These are phyloP conservation scores for Rapana venosa DNA, from an alignment of 2,888 invertebrate genomes.

Conservation along the genomic window DNA sequence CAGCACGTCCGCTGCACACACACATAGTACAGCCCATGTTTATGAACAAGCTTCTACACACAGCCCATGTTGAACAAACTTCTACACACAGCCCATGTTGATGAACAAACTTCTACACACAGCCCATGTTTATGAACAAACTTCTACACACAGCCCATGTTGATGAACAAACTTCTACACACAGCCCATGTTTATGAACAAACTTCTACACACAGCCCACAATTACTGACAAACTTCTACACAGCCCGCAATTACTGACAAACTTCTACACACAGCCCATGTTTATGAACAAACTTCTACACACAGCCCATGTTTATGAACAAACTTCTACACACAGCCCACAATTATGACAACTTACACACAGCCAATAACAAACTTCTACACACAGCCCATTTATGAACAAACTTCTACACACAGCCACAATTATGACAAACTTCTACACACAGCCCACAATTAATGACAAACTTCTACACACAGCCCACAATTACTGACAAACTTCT, in stretches of 20 bases:
- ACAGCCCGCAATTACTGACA: no score
- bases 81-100: no score
- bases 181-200: not conserved
- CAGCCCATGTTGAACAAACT: no score
- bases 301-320: no score
- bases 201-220: not conserved
- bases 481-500: no score
- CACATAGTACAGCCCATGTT: no score
- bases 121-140: no score
- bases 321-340: no score
- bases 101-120: not conserved
- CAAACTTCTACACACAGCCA: not conserved
- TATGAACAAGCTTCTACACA: not conserved
- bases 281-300: no score
- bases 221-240: not conserved
- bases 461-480: not conserved
- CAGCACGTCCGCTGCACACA: constrained; percentile 87
- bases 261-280: no score
- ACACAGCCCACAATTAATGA: not conserved
- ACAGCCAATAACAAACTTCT: no score
- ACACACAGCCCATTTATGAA: not conserved
- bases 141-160: not conserved
- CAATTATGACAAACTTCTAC: not conserved
- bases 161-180: not conserved
- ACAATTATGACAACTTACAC: not conserved